A percentile compares a stretch with the other conserved stretches of the same genome.
phyloP scores from a whole-genome alignment of 2,888 invertebrate species.

The Cryptocephalus primarius region DNA sequence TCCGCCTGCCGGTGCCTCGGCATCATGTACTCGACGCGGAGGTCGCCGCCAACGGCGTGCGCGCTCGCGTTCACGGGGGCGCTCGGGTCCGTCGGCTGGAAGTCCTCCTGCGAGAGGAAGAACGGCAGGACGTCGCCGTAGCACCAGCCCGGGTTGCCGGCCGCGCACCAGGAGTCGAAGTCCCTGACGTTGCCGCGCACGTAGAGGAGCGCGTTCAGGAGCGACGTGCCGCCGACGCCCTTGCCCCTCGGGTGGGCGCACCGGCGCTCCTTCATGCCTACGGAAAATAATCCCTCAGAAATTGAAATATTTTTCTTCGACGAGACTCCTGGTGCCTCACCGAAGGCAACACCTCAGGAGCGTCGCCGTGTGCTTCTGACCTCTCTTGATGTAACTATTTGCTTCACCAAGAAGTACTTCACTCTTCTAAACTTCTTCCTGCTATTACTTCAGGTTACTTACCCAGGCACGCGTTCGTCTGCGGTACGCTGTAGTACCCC shows the following conservation, averaged over 20 bases:
- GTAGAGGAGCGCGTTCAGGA: constrained; percentile 42
- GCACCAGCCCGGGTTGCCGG: constrained; percentile 36
- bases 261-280: constrained; percentile 20
- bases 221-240: constrained; percentile 40
- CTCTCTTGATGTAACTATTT: too few relatives aligned
- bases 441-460: too few relatives aligned
- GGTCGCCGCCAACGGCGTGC: constrained; percentile 9
- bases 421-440: too few relatives aligned
- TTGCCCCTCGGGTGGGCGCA: constrained; percentile 38
- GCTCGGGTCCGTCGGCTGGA: constrained; percentile 7
- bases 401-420: too few relatives aligned
- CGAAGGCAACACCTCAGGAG: too few relatives aligned
- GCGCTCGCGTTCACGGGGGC: constrained; percentile 8
- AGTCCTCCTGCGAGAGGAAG: constrained; percentile 26
- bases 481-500: constrained; percentile 25
- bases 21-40: constrained; percentile 10
- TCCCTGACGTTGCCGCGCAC: constrained; percentile 37
- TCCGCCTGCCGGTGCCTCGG: constrained; percentile 8
- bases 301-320: neutral
- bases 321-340: too few relatives aligned
- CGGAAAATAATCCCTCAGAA: neutral
- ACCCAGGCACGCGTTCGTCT: constrained; percentile 12
- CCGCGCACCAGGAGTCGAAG: constrained; percentile 37
- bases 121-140: constrained; percentile 45
- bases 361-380: too few relatives aligned